Base-by-base conservation (phyloP, 2,888 invertebrate genomes). In the Ditula angustiorana region DNA sequence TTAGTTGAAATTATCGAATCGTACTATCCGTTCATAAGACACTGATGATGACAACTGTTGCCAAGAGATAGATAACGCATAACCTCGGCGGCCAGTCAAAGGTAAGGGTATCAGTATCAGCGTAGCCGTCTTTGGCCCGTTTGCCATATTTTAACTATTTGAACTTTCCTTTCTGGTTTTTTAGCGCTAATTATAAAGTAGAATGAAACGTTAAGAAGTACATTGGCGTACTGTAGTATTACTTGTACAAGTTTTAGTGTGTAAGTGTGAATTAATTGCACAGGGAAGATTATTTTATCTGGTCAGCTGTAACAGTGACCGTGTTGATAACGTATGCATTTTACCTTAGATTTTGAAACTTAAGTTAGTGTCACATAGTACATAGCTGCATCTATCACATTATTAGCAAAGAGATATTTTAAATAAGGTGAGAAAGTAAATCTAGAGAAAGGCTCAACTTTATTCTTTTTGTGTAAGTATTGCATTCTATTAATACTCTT, bases 81-180 rank as follows among this genome's bases (percentile, higher is more conserved):
- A 82, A 81, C 78, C 83, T 84, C 78, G 73, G 80, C 71, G 74
- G 69, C 71, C 73, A 79, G 79, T 82, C 80, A 75, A 83, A 86
- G 85, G 89, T 88, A 87, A 80, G 84, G 77, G 78, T 78, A 76
- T 75, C 76, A 73, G 69, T 80, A 63, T 67, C 57, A 58, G 47
- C 59, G 47, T 37, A 24, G 23, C 76, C 71, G 76, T 80, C 81
- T 83, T 76, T 77, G 56, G 81, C 80, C 82, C 78, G 80, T 86
- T 90, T 90, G 90, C 91, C 91, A 91, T 92, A 92, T 91, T 92
- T 91, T 87, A 78, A 79, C 79, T 74, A 83, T 83, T 90, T 84
- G 74, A 83, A 83, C 84, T 83, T 84, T 83, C 85, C 80, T 83
- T 82, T 80, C 19, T 61, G 35, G 47, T 58, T 59, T 37, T 59